phyloP scores from a whole-genome alignment of 2,113 vertebrate genomes.

The Corvus hawaiiensis region DNA sequence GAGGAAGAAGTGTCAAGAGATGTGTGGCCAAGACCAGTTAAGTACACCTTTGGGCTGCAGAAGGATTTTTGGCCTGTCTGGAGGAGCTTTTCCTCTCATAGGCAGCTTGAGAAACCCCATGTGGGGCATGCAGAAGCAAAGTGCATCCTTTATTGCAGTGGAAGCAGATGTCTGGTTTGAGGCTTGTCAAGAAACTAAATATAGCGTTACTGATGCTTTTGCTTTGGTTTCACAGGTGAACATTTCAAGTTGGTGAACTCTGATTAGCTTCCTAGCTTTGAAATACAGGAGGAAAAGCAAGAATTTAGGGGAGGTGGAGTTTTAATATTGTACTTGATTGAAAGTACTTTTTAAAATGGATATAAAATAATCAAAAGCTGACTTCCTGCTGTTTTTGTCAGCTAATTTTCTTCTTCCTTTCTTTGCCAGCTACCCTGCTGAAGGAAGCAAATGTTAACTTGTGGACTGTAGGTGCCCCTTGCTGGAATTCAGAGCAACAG shows the following conservation, averaged over 20 bases:
- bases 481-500: neutral
- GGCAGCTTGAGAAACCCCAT: neutral
- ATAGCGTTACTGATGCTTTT: neutral
- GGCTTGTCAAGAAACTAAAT: neutral
- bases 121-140: neutral
- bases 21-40: rapidly evolving
- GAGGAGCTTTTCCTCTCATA: neutral
- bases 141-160: neutral
- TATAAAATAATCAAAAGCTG: neutral
- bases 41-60: neutral
- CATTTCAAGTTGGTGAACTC: neutral
- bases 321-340: neutral
- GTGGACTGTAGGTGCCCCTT: neutral
- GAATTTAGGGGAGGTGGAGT: neutral
- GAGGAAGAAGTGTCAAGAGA: rapidly evolving
- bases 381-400: neutral
- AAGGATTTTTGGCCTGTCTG: neutral
- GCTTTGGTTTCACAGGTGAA: neutral
- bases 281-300: neutral
- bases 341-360: neutral
- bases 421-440: neutral
- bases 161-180: neutral
- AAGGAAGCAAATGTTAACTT: neutral
- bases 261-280: neutral
- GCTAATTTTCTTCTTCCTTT: neutral